These are phyloP conservation scores for Caenorhabditis afra DNA, from an alignment of 2,888 invertebrate species.

Conservation along the genomic window DNA sequence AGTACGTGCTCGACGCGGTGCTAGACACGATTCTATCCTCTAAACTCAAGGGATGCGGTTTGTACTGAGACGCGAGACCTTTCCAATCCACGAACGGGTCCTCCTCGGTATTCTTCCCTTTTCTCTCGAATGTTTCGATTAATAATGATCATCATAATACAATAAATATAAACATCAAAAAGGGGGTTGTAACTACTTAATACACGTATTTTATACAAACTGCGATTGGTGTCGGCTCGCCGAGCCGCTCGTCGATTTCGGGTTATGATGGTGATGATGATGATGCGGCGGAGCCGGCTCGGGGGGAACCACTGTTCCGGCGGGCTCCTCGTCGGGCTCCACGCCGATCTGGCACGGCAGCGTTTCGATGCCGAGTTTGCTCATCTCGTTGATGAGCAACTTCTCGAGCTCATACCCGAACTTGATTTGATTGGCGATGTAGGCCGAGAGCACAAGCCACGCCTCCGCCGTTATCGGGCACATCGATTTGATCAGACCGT, in stretches of 20 bases:
- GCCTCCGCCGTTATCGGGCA: constrained; percentile 69
- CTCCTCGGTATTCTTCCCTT: too few relatives aligned
- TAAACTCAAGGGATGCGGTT: constrained; percentile 79
- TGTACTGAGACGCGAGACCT: constrained; percentile 66
- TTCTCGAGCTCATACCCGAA: constrained; percentile 68
- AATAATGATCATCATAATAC: background rate
- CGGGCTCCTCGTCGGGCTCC: constrained; percentile 21
- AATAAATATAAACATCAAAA: too few relatives aligned
- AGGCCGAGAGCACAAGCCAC: constrained; percentile 67
- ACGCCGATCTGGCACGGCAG: constrained; percentile 62
- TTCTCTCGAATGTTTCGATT: too few relatives aligned
- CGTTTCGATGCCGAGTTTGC: constrained; percentile 67
- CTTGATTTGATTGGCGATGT: constrained; percentile 69
- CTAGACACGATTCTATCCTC: constrained; percentile 79
- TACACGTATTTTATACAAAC: constrained; percentile 48
- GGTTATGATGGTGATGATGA: constrained; percentile 25
- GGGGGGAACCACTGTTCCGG: constrained; percentile 4
- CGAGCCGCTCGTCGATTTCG: constrained; percentile 23
- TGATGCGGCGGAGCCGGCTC: background rate
- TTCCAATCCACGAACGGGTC: too few relatives aligned
- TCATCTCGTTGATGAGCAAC: constrained; percentile 64
- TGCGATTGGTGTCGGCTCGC: constrained; percentile 46
- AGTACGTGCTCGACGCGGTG: constrained; percentile 79
- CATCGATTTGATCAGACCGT: constrained; percentile 46
- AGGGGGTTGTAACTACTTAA: too few relatives aligned